phyloP scores from a whole-genome alignment of 2,888 invertebrate genomes.

The Phengaris alcon region DNA sequence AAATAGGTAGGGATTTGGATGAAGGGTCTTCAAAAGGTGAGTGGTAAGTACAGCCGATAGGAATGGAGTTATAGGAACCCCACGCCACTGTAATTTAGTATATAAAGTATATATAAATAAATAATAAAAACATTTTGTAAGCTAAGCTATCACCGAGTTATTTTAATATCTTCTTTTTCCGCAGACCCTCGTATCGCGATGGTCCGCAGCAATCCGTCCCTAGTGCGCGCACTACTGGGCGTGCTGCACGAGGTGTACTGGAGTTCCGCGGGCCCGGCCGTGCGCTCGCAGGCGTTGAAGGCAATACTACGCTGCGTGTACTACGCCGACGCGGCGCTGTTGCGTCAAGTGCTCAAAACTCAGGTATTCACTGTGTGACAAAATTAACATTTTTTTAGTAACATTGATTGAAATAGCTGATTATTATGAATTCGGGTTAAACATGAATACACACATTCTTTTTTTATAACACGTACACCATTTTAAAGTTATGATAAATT shows the following conservation, averaged over 20 bases:
- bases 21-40: no score
- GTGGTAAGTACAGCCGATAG: no score
- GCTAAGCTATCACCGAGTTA: not conserved
- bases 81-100: no score
- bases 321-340: conserved; percentile 92
- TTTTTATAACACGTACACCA: no score
- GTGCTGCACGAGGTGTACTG: conserved; percentile 99
- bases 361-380: conserved; percentile 55
- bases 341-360: conserved; percentile 85
- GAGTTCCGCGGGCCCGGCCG: conserved; percentile 97
- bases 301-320: conserved; percentile 97
- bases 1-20: no score
- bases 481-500: no score
- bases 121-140: not conserved
- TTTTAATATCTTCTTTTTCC: not conserved
- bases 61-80: no score
- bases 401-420: no score
- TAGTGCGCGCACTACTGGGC: conserved; percentile 91
- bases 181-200: conserved; percentile 69
- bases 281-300: conserved; percentile 97
- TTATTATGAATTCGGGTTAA: no score
- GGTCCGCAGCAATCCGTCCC: conserved; percentile 69
- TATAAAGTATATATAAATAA: no score
- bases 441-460: no score
- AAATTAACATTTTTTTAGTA: not conserved